Evolutionary conservation across 2,113 vertebrate species (phyloP).

Genomic region (Nycticorax nycticorax): DNA sequence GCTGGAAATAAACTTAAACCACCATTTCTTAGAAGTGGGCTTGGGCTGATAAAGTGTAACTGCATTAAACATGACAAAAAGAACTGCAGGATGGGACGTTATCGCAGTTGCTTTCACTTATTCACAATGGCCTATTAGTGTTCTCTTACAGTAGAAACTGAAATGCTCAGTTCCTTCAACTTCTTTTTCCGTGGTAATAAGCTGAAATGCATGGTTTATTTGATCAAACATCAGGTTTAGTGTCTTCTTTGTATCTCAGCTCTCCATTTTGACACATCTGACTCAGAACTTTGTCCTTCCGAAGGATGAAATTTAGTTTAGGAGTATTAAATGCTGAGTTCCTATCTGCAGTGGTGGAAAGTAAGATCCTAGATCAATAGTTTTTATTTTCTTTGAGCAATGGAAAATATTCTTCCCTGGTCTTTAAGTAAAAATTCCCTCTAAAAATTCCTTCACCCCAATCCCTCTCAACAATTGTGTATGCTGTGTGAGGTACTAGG

Average conservation of each 20-base stretch:
- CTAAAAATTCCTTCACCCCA: neutral
- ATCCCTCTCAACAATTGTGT: neutral
- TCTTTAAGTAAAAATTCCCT: neutral
- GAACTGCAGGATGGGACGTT: neutral
- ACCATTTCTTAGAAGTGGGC: neutral
- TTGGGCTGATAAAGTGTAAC: neutral
- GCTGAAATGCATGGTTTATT: neutral
- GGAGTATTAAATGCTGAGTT: neutral
- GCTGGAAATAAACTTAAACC: neutral
- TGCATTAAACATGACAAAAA: neutral
- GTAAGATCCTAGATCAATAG: neutral
- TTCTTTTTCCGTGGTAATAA: neutral
- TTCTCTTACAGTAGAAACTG: neutral
- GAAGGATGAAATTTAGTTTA: neutral
- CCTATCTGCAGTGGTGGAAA: neutral
- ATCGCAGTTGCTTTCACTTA: neutral
- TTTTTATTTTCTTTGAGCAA: neutral
- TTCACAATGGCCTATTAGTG: neutral
- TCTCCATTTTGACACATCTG: neutral
- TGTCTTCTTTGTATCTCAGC: neutral
- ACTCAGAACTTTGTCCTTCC: neutral
- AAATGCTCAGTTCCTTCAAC: neutral
- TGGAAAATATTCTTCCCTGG: neutral
- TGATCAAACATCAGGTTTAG: neutral
- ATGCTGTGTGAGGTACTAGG: neutral